Evolutionary conservation across 2,113 vertebrate species (phyloP).

Genomic region (Vulpes lagopus): DNA sequence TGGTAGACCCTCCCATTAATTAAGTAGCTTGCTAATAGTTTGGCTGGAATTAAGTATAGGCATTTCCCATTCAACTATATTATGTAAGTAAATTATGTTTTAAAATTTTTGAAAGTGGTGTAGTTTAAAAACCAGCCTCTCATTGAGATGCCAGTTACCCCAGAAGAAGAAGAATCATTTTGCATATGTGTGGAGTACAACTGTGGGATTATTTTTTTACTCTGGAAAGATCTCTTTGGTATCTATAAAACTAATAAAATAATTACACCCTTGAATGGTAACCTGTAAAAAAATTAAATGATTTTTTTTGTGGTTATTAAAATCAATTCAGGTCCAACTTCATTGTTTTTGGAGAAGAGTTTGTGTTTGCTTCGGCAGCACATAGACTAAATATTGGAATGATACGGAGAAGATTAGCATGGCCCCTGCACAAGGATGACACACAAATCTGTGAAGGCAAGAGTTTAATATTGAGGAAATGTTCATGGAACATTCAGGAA

Average conservation of each 20-base stretch:
- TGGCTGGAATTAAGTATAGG: not conserved
- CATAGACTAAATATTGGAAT: not conserved
- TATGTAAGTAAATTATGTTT: not conserved
- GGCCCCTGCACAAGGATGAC: not conserved
- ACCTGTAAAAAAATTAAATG: slow-evolving; percentile 34
- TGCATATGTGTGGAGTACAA: not conserved
- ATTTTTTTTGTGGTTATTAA: slow-evolving; percentile 36
- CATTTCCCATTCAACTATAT: not conserved
- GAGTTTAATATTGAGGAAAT: slow-evolving; percentile 25
- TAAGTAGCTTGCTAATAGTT: not conserved
- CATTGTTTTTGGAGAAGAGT: slow-evolving; percentile 20
- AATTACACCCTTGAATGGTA: slow-evolving; percentile 13
- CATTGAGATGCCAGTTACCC: not conserved
- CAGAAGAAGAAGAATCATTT: not conserved
- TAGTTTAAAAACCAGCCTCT: slow-evolving; percentile 31
- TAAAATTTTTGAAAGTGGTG: not conserved
- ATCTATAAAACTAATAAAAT: slow-evolving; percentile 30
- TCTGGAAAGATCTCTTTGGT: slow-evolving; percentile 15
- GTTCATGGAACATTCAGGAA: not conserved
- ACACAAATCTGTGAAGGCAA: not conserved
- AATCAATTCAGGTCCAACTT: slow-evolving; percentile 26
- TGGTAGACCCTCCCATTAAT: not conserved
- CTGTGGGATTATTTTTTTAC: not conserved
- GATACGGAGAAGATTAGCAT: not conserved
- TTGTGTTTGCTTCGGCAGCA: not conserved